Conservation (phyloP, 64 coral and sea anemone species). For the Montipora sp. region DNA sequence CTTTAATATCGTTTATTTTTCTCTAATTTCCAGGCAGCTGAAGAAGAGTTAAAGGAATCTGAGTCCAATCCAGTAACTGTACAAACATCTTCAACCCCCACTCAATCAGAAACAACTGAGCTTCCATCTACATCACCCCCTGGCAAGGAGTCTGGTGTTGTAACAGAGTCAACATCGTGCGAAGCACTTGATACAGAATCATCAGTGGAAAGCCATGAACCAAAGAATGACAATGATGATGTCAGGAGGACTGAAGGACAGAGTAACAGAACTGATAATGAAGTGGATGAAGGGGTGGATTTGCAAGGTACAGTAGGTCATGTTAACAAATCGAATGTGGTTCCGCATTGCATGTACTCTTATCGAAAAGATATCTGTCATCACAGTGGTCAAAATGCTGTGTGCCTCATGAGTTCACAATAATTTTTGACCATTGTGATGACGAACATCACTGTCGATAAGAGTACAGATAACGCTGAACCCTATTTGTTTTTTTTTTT, state of each 20-base stretch:
- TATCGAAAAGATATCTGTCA: too few relatives aligned
- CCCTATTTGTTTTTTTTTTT: too few relatives aligned
- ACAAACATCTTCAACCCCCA: slow-evolving; percentile 41
- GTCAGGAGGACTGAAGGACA: not conserved
- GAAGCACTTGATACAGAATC: slow-evolving; percentile 20
- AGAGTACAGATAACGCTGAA: too few relatives aligned
- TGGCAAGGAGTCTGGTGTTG: not conserved
- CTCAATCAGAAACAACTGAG: slow-evolving; percentile 48
- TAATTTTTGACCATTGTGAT: too few relatives aligned
- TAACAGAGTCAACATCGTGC: slow-evolving; percentile 6
- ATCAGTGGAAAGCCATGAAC: slow-evolving; percentile 17
- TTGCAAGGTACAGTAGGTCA: slow-evolving; percentile 70
- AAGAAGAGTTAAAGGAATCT: slow-evolving; percentile 74
- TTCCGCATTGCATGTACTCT: too few relatives aligned
- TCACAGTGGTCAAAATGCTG: too few relatives aligned
- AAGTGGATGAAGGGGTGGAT: slow-evolving; percentile 96
- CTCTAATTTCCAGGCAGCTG: slow-evolving; percentile 61
- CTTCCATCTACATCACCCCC: not conserved
- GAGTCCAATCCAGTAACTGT: slow-evolving; percentile 29
- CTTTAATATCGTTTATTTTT: not conserved
- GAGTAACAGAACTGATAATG: slow-evolving; percentile 45
- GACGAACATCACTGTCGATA: too few relatives aligned
- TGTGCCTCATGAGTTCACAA: too few relatives aligned
- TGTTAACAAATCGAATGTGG: too few relatives aligned
- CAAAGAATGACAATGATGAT: slow-evolving; percentile 49